Evolutionary conservation across 1,140 invertebrate genomes (phyloP).

Genomic region (Tetramorium alpestre): DNA sequence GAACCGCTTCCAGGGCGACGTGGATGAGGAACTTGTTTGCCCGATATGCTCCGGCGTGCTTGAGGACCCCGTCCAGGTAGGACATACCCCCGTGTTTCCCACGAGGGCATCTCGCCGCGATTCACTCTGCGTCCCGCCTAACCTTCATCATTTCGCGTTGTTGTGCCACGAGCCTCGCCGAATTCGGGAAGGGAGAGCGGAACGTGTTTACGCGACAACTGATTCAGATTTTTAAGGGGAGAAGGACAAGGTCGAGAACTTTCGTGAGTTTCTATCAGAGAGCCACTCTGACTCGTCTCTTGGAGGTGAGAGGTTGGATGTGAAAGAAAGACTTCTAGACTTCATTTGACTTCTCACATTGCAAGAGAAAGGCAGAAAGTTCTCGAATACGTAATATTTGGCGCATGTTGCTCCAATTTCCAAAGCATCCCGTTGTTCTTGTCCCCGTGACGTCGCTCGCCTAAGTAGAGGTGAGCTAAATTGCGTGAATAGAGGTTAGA

Average conservation of each 20-base stretch:
- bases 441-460: not conserved
- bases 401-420: not conserved
- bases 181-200: not conserved
- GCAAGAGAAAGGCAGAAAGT: not conserved
- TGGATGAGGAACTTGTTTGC: constrained; percentile 96
- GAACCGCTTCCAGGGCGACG: constrained; percentile 94
- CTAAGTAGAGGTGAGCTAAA: not conserved
- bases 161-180: not conserved
- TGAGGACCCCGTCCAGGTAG: constrained; percentile 95
- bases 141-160: not conserved
- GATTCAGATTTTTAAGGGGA: not conserved
- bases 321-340: not conserved
- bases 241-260: not conserved
- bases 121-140: not conserved
- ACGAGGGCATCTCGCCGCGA: not conserved
- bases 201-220: not conserved
- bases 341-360: not conserved
- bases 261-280: not conserved
- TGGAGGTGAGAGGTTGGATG: not conserved
- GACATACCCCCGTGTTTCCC: not conserved
- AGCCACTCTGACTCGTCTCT: too few relatives aligned
- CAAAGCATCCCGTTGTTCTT: not conserved
- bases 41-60: constrained; percentile 96
- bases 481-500: constrained; percentile 3
- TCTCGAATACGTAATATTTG: not conserved